These are phyloP conservation scores for Cherax quadricarinatus DNA, from an alignment of 1,140 invertebrate species.

Conservation along the genomic window DNA sequence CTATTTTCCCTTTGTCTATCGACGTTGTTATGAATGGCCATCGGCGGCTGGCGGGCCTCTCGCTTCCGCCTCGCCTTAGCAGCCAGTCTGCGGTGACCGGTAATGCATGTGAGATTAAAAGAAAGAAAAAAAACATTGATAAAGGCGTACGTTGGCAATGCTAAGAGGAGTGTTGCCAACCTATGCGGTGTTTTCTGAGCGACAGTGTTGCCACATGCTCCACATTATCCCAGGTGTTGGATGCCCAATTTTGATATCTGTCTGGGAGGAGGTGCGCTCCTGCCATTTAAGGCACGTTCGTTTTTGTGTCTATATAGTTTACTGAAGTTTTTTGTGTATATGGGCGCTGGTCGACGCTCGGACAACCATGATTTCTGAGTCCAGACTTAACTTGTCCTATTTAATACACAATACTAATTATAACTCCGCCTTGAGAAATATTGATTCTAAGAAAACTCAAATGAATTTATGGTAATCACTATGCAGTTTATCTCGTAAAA, in stretches of 20 bases:
- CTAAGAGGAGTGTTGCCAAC: conserved; percentile 45
- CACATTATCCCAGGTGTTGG: conserved; percentile 37
- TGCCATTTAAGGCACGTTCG: conserved; percentile 30
- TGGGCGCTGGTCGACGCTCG: background rate
- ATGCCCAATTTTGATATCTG: conserved; percentile 44
- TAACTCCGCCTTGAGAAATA: background rate
- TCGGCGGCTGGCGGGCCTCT: background rate
- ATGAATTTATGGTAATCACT: background rate
- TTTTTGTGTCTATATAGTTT: conserved; percentile 36
- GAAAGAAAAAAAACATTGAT: conserved; percentile 8
- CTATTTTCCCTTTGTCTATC: background rate
- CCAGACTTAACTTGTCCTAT: background rate
- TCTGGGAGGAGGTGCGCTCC: conserved; percentile 39
- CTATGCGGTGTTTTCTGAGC: conserved; percentile 31
- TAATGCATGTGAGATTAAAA: conserved; percentile 30
- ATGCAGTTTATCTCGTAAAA: background rate
- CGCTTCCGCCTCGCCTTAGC: background rate
- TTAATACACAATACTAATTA: background rate
- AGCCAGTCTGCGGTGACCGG: background rate
- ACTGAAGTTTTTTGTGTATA: background rate
- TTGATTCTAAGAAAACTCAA: background rate
- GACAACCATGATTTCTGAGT: background rate
- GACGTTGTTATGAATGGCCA: background rate
- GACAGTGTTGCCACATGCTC: conserved; percentile 41
- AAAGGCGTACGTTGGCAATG: conserved; percentile 40